These are phyloP conservation scores for Hirtodrosophila confusa DNA, from an alignment of 2,888 invertebrate species.

Conservation along the genomic window DNA sequence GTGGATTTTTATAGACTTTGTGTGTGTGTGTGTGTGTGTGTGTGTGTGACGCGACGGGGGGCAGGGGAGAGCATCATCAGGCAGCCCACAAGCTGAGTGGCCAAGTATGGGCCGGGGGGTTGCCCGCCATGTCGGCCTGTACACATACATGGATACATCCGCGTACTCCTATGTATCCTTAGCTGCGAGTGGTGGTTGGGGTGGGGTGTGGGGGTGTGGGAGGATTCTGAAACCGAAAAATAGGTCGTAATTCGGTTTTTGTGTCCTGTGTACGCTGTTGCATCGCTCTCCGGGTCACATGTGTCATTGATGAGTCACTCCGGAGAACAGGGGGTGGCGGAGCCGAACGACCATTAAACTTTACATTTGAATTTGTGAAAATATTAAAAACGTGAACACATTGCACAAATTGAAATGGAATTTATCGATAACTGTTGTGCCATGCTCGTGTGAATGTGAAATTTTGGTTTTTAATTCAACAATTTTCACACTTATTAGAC, in stretches of 20 bases:
- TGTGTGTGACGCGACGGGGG: constrained; percentile 17
- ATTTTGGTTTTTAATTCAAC: too few species aligned
- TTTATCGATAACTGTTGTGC: constrained; percentile 13
- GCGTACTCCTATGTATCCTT: constrained; percentile 5
- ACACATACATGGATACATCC: neutral
- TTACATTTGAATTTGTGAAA: constrained; percentile 29
- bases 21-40: constrained; percentile 25
- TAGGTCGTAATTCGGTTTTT: constrained; percentile 71
- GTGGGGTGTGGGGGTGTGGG: neutral
- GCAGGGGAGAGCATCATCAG: constrained; percentile 13
- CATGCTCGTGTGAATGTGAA: too few species aligned
- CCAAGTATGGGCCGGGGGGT: constrained; percentile 8
- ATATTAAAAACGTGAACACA: constrained; percentile 55
- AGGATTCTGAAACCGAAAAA: constrained; percentile 53
- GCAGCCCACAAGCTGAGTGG: constrained; percentile 11
- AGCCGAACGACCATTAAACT: constrained; percentile 20
- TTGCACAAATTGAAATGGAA: constrained; percentile 23
- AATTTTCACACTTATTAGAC: too few species aligned
- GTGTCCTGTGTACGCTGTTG: constrained; percentile 29
- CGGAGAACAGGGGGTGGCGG: too few species aligned
- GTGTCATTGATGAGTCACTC: constrained; percentile 72
- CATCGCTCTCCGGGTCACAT: constrained; percentile 59
- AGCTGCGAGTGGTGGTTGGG: neutral
- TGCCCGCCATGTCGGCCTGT: constrained; percentile 3
- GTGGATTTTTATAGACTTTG: constrained; percentile 75